Conservation (phyloP, 2,113 vertebrate genomes). For the Datnioides undecimradiatus region DNA sequence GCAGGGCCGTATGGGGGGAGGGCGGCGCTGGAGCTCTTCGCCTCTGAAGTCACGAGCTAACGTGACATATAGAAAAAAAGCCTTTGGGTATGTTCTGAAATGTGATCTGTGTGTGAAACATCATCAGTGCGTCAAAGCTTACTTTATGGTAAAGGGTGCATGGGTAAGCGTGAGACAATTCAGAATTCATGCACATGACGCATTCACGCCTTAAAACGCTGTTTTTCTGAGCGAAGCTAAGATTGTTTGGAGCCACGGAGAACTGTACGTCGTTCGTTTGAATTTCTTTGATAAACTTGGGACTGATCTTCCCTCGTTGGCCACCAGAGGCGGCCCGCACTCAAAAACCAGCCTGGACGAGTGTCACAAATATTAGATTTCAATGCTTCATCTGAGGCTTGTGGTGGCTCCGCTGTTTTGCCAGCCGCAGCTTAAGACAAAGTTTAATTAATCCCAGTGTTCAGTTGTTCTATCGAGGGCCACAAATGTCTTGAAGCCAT, state of each 20-base stretch:
- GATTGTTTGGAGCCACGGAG: neutral
- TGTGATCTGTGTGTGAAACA: conserved; percentile 11
- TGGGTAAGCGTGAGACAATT: neutral
- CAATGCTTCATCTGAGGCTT: neutral
- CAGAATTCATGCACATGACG: neutral
- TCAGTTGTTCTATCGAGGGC: neutral
- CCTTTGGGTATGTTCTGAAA: neutral
- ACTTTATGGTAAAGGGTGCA: too few relatives aligned
- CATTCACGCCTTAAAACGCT: neutral
- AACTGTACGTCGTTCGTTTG: neutral
- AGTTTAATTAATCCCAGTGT: neutral
- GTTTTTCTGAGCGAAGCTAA: neutral
- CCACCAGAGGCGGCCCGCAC: neutral
- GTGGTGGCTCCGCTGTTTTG: neutral
- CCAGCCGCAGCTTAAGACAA: neutral
- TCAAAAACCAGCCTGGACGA: neutral
- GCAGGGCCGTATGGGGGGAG: conserved; percentile 13
- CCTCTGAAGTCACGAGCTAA: conserved; percentile 23
- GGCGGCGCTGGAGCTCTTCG: neutral
- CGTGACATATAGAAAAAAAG: conserved; percentile 6
- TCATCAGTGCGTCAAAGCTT: conserved; percentile 10
- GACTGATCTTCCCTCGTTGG: neutral
- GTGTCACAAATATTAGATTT: neutral
- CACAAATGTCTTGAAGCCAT: neutral
- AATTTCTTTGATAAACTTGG: neutral